Base-by-base conservation (phyloP, 23 tunicate genomes). In the Clavelina lepadiformis region DNA sequence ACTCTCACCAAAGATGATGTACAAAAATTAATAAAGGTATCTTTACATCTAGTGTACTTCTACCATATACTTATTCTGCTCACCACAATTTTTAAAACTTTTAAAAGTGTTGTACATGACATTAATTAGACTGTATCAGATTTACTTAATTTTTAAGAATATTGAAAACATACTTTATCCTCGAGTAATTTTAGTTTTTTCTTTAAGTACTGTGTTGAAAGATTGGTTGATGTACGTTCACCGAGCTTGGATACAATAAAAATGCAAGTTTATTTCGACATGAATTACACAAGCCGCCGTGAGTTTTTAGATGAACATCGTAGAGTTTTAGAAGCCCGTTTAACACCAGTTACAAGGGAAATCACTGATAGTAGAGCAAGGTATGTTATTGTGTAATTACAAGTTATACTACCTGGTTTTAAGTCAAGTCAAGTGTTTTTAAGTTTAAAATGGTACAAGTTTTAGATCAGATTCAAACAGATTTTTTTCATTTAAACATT, bases 251-350 rank as follows among this genome's bases (percentile, higher is more conserved):
- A 93, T 56, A 93, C 98, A 2, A 85, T 93, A 13, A 93, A 93
- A 69, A 85, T 93, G 94, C 98, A 93, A 74, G 98, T 93, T 30
- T 93, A 93, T 69, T 93, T 93, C 67, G 98, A 93, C 60, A 93
- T 93, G 98, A 93, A 93, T 58, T 93, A 93, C 74, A 93, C 98
- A 28, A 76, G 77, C 28, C 59, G 98, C 41, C 69, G 57, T 31
- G 98, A 93, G 57, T 93, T 93, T 59, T 58, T 93, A 15, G 98
- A 79, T 2, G 98, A 93, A 46, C 98, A 93, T 56, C 59, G 89
- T 67, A 78, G 89, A 85, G 98, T 93, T 21, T 51, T 93, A 25
- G 88, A 83, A 46, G 63, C 98, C 3, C 61, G 98, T 33, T 69
- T 93, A 5, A 73, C 78, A 29, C 88, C 98, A 20, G 83, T 85